Evolutionary conservation across 2,113 vertebrate genomes (phyloP).

Genomic region (Pyxicephalus adspersus): DNA sequence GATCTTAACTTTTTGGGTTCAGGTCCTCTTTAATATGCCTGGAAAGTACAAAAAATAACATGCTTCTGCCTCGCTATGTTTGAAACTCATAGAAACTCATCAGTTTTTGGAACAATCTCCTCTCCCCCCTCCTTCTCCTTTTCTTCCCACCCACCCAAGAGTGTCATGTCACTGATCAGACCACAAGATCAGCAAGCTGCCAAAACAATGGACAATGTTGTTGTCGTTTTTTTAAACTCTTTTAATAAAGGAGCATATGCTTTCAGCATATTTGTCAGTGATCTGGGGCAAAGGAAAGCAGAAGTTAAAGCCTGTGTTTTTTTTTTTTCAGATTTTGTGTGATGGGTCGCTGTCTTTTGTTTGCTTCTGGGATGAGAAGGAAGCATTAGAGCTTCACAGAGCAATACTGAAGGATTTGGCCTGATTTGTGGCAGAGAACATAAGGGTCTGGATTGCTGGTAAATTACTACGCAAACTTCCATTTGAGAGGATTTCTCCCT

Average conservation of each 20-base stretch:
- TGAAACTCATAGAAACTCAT: neutral
- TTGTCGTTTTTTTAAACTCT: conserved; percentile 11
- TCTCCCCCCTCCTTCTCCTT: neutral
- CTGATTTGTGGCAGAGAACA: conserved; percentile 61
- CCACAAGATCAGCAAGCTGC: conserved; percentile 17
- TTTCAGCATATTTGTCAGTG: conserved; percentile 40
- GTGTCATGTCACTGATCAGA: conserved; percentile 13
- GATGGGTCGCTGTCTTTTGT: conserved; percentile 38
- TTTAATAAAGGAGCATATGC: conserved; percentile 38
- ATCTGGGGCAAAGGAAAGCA: conserved; percentile 27
- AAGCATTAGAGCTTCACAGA: conserved; percentile 55
- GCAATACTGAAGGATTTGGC: conserved; percentile 52
- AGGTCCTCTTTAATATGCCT: too few species aligned
- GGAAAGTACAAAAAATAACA: too few species aligned
- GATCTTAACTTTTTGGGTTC: too few species aligned
- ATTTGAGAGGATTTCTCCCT: too few species aligned
- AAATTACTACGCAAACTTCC: conserved; percentile 27
- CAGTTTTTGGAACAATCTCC: neutral
- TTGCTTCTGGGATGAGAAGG: conserved; percentile 48
- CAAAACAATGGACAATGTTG: conserved; percentile 47
- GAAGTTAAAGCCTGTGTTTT: conserved; percentile 42
- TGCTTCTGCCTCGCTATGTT: neutral
- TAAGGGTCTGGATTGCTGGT: conserved; percentile 46
- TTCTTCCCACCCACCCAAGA: neutral
- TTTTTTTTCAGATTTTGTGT: conserved; percentile 49